Conservation (phyloP, 2,888 invertebrate genomes). For the Malachius bipustulatus region DNA sequence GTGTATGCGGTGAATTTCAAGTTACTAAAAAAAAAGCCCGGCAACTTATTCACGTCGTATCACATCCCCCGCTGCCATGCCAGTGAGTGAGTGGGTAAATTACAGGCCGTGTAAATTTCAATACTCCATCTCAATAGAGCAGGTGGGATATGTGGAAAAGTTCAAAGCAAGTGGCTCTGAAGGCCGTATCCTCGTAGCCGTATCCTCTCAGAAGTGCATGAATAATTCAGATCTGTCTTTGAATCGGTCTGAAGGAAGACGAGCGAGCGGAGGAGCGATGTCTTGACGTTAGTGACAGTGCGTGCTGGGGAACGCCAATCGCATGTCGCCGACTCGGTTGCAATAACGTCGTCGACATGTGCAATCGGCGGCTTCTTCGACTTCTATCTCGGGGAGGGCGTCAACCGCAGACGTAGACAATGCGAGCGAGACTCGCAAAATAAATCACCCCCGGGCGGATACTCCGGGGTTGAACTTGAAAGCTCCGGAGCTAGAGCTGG, state of each 20-base stretch:
- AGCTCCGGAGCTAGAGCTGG: no score
- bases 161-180: slow-evolving; percentile 1
- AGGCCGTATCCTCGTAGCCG: no score
- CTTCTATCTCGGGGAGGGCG: not conserved
- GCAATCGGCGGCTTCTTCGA: slow-evolving; percentile 3
- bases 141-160: not conserved
- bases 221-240: slow-evolving; percentile 1
- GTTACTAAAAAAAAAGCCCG: no score
- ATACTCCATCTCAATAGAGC: not conserved
- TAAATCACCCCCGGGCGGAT: not conserved
- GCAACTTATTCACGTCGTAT: no score
- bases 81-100: no score
- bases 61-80: no score
- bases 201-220: not conserved
- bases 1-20: no score
- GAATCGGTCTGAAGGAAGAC: no score
- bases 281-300: not conserved
- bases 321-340: not conserved
- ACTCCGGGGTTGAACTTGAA: no score
- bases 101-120: slow-evolving; percentile 13
- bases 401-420: slow-evolving; percentile 3
- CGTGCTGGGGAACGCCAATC: not conserved
- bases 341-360: slow-evolving; percentile 1
- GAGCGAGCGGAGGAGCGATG: not conserved
- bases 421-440: not conserved